Percentiles rank a stretch among this genome's conserved stretches.
Conservation (phyloP, 2,888 invertebrate species). For the Gandaritis pyraliata region DNA sequence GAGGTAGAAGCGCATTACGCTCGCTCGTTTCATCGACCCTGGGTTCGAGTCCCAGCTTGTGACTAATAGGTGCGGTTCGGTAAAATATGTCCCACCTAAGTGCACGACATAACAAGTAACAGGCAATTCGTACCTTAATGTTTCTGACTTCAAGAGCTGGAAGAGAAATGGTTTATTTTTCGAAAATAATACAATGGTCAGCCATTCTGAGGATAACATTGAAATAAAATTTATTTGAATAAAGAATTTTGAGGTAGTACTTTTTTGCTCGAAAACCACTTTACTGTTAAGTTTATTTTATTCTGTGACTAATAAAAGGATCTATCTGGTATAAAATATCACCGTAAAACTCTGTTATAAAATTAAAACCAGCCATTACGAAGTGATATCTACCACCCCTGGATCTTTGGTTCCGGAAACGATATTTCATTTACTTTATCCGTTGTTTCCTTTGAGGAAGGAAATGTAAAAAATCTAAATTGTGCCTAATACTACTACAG, state of each 20-base stretch:
- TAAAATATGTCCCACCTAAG: conserved; percentile 63
- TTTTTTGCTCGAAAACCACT: too few species aligned
- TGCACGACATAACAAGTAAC: conserved; percentile 56
- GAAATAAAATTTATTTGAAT: not conserved
- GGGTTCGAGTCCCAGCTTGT: conserved; percentile 58
- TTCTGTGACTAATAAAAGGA: too few species aligned
- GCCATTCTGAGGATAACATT: not conserved
- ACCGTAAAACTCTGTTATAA: not conserved
- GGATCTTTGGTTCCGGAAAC: conserved; percentile 22
- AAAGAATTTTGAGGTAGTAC: not conserved
- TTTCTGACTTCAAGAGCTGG: conserved; percentile 36
- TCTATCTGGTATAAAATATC: not conserved
- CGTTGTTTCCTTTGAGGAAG: conserved; percentile 42
- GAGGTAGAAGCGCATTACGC: conserved; percentile 68
- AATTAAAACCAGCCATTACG: not conserved
- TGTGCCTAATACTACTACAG: conserved; percentile 56
- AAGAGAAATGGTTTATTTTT: conserved; percentile 29
- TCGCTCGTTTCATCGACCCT: conserved; percentile 64
- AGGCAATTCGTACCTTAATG: conserved; percentile 50
- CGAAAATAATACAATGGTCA: conserved; percentile 9
- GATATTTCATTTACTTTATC: conserved; percentile 30
- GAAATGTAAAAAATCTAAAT: conserved; percentile 54
- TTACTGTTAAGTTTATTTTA: too few species aligned
- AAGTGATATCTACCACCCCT: conserved; percentile 7
- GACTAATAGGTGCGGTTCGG: conserved; percentile 64